These are phyloP conservation scores for Synanthedon vespiformis DNA, from an alignment of 2,888 invertebrate species.

Conservation along the genomic window DNA sequence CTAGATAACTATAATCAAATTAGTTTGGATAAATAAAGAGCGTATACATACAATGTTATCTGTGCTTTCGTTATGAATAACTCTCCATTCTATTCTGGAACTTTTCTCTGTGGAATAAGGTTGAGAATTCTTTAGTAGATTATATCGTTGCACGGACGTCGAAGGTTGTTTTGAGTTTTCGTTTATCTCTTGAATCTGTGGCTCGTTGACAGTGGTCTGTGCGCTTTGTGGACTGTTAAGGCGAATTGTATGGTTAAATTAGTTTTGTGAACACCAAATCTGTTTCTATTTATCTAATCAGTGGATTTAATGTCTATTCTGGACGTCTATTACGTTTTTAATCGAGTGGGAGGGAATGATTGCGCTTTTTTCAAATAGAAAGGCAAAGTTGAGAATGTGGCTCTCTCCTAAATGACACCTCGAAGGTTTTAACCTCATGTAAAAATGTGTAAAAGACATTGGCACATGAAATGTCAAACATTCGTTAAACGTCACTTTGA, in stretches of 20 bases:
- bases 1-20: constrained; percentile 62
- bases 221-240: constrained; percentile 32
- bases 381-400: no score
- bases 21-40: constrained; percentile 26
- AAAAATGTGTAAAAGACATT: no score
- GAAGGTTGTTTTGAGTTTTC: constrained; percentile 7
- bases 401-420: no score
- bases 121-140: neutral
- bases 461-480: no score
- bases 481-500: no score
- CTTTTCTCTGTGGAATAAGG: constrained; percentile 5
- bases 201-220: constrained; percentile 38
- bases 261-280: constrained; percentile 24
- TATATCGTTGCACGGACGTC: neutral
- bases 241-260: constrained; percentile 34
- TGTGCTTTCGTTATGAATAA: neutral
- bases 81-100: constrained; percentile 4
- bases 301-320: constrained; percentile 3
- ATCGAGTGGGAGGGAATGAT: neutral
- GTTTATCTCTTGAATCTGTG: constrained; percentile 29
- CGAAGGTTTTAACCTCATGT: no score
- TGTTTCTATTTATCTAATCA: constrained; percentile 15
- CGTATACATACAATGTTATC: constrained; percentile 6
- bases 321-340: neutral
- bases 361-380: neutral